phyloP scores from a whole-genome alignment of 2,888 invertebrate genomes.

The Spatulosminthurus flaviceps region DNA sequence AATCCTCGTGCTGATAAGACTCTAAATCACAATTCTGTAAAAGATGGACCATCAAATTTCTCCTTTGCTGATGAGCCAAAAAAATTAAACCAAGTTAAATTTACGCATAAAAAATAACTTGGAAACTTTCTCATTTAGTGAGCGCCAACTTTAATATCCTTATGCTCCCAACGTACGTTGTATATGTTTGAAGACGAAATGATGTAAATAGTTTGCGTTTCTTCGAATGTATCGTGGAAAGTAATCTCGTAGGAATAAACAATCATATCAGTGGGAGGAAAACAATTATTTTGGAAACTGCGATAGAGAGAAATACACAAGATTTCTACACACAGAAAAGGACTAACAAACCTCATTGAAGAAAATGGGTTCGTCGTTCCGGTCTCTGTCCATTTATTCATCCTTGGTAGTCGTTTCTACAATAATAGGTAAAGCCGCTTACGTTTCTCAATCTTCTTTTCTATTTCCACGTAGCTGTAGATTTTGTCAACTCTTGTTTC shows the following conservation, averaged over 20 bases:
- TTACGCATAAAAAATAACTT: no score
- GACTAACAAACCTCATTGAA: not conserved
- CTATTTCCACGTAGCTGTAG: not conserved
- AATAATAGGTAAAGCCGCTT: conserved; percentile 44
- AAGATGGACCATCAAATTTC: no score
- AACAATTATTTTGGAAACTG: not conserved
- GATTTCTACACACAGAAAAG: not conserved
- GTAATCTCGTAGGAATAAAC: not conserved
- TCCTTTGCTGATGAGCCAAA: no score
- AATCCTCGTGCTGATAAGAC: no score
- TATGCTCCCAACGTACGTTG: no score
- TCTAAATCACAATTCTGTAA: no score
- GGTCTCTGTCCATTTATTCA: conserved; percentile 38
- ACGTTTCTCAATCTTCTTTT: conserved; percentile 17
- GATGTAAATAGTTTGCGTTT: no score
- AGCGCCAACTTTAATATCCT: no score
- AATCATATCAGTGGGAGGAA: no score
- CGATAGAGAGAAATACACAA: not conserved
- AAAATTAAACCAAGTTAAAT: no score
- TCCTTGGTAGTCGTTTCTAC: conserved; percentile 40
- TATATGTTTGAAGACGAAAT: no score
- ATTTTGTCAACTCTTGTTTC: conserved; percentile 5
- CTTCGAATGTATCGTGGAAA: not conserved
- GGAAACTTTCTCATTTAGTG: no score
- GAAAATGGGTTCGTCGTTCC: conserved; percentile 38